Percentiles rank a stretch among this genome's conserved stretches.
These are phyloP conservation scores for Phalacrocorax pelagicus DNA, from an alignment of 2,113 vertebrate genomes.

Conservation along the genomic window DNA sequence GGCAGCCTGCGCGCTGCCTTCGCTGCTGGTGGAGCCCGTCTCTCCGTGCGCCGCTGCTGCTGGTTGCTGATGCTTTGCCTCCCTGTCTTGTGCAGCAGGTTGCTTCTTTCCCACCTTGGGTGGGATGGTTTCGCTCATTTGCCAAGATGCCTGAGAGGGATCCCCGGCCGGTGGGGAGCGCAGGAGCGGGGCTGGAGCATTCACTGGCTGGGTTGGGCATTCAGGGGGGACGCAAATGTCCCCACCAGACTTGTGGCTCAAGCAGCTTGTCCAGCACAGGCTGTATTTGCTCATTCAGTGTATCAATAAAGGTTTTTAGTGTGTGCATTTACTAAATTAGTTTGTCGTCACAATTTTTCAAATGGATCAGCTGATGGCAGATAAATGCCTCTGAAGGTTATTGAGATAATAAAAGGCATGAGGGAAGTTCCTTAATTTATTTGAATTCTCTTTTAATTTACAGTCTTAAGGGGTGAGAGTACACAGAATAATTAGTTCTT, in stretches of 20 bases:
- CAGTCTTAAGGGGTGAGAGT: neutral
- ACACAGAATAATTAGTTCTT: neutral
- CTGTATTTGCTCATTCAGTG: neutral
- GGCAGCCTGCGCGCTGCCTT: neutral
- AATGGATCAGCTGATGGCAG: conserved; percentile 34
- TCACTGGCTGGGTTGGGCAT: accelerated
- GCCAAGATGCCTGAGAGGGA: accelerated
- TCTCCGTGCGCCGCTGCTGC: neutral
- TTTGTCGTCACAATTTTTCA: conserved; percentile 53
- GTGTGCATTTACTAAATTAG: conserved; percentile 24
- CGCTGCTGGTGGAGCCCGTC: neutral
- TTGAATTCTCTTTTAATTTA: conserved; percentile 44
- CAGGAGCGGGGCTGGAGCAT: neutral
- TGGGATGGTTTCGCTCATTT: neutral
- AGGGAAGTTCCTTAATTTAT: conserved; percentile 44
- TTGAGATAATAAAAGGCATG: conserved; percentile 57
- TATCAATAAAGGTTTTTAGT: neutral
- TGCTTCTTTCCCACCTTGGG: neutral
- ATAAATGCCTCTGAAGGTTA: conserved; percentile 66
- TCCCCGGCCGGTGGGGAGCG: neutral
- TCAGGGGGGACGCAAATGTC: neutral
- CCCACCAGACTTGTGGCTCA: neutral
- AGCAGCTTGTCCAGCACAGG: neutral
- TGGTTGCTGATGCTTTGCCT: neutral
- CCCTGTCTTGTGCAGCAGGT: neutral